Evolutionary conservation across 2,888 invertebrate genomes (phyloP), one percentile per base, ranked within the genome.

Genomic region (Thysanoteuthis rhombus): DNA sequence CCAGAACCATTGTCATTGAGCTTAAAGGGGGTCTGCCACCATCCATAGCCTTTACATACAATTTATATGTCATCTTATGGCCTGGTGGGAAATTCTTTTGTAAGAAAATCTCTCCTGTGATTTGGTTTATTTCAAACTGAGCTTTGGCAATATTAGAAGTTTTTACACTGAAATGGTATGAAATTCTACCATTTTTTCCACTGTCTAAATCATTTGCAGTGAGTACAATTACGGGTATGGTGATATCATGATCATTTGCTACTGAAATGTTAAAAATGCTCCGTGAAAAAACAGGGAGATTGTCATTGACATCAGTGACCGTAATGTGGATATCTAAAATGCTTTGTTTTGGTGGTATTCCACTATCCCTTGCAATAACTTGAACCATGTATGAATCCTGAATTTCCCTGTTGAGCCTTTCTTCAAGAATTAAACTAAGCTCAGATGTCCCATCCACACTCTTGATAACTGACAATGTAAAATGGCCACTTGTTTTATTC

Each of bases 51-150:
- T 95, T 94, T 22, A 95, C 99, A 32, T 45, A 40, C n/a, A 92
- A n/a, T 95, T 98, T 98, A 38, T 99, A 97, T 93, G 98, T 98
- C 95, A 98, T 97, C 96, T 75, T 75, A 75, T 75, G 75, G 4
- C 99, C 99, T 93, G 99, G 98, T 97, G 99, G 99, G 93, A 99
- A 98, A 95, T 98, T 98, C 93, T 98, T 98, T 36, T 98, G 98
- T 0, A 98, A 98, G 40, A 98, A 98, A 94, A 99, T 98, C 93
- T 98, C 98, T 4, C 99, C 99, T 0, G 99, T 98, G 95, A 98
- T 98, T 0, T 98, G 98, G 97, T 99, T 98, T 12, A 99, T 98
- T n/a, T 93, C 93, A 94, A 96, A 96, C 36, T 94, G 94, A 19
- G 95, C 94, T 36, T 94, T 94, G 0, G 96, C 94, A 93, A 95